A percentile compares a stretch with the other conserved stretches of the same genome.
Evolutionary conservation across 2,113 vertebrate species (phyloP).

Genomic region (Otus sunia): DNA sequence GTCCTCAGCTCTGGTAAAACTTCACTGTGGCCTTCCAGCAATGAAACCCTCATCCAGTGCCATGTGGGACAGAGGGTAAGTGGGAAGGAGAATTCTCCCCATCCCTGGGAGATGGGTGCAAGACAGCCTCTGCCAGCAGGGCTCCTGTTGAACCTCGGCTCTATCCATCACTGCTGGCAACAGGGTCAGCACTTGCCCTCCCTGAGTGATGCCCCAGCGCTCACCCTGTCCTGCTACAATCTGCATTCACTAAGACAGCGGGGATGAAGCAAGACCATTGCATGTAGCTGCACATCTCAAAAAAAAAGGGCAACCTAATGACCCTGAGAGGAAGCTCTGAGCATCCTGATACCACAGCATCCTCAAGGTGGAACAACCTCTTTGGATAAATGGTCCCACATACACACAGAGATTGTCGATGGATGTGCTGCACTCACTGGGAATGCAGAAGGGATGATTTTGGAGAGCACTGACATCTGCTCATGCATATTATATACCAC

Average conservation of each 20-base stretch:
- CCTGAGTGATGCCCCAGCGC: fast-evolving
- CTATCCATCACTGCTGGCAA: background rate
- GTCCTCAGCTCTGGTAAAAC: background rate
- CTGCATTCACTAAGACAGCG: background rate
- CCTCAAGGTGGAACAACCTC: background rate
- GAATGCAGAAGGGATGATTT: background rate
- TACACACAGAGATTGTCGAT: fast-evolving
- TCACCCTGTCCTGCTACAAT: background rate
- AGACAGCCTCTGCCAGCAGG: background rate
- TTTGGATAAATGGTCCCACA: background rate
- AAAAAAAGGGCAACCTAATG: background rate
- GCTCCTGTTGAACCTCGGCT: background rate
- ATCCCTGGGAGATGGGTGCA: background rate
- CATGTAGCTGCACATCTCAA: background rate
- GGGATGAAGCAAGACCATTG: background rate
- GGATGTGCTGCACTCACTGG: background rate
- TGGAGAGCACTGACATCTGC: background rate
- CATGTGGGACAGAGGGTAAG: background rate
- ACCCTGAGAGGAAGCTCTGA: background rate
- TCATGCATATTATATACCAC: fast-evolving
- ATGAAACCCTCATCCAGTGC: background rate
- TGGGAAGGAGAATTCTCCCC: background rate
- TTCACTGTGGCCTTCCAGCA: background rate
- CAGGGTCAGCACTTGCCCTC: background rate
- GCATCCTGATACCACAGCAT: background rate